Conservation (phyloP, 2,113 vertebrate species). For the Herpetotheres cachinnans region DNA sequence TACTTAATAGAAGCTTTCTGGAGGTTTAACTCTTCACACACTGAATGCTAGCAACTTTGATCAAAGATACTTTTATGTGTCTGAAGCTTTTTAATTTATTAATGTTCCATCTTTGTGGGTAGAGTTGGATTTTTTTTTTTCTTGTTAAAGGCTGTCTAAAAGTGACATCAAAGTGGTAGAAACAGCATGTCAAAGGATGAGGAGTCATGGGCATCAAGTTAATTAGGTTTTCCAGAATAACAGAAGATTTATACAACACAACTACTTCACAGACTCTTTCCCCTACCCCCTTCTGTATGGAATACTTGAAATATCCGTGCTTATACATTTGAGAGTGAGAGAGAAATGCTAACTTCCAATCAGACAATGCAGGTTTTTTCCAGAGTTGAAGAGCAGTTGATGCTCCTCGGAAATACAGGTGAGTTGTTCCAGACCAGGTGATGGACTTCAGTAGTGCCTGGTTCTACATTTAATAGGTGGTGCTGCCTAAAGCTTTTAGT, state of each 20-base stretch:
- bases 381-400: neutral
- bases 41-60: neutral
- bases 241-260: neutral
- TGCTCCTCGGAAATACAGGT: neutral
- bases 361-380: fast-evolving
- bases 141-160: neutral
- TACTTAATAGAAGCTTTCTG: neutral
- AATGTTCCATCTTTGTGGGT: neutral
- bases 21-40: neutral
- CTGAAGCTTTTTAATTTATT: conserved; percentile 28
- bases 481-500: neutral
- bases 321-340: fast-evolving
- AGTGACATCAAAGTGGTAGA: conserved; percentile 4
- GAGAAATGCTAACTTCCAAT: neutral
- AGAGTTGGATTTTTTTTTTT: neutral
- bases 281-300: neutral
- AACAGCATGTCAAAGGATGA: neutral
- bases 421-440: neutral
- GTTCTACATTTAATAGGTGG: fast-evolving
- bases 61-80: conserved; percentile 43
- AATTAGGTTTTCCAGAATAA: neutral
- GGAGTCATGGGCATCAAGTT: neutral
- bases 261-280: neutral
- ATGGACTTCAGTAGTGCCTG: neutral
- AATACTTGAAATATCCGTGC: fast-evolving